phyloP scores from a whole-genome alignment of 2,888 invertebrate genomes.

The Nycteola revayana region DNA sequence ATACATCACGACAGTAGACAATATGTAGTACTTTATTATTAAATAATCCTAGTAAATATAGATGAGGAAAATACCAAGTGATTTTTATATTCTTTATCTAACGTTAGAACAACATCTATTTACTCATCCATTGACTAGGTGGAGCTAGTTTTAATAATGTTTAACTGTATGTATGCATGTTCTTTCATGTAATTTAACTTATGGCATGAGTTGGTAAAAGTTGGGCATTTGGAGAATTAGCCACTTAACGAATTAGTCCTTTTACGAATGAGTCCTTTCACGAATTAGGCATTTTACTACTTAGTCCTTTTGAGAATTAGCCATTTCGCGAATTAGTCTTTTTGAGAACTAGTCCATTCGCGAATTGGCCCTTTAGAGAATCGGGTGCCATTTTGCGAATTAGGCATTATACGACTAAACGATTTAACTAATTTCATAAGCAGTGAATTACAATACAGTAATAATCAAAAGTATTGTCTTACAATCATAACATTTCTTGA shows the following conservation, averaged over 20 bases:
- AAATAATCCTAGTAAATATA: background rate
- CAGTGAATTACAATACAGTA: too few relatives aligned
- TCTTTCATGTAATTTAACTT: too few relatives aligned
- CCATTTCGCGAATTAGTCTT: constrained; percentile 1
- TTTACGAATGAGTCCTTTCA: constrained; percentile 1
- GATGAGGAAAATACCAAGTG: constrained; percentile 1
- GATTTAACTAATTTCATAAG: too few relatives aligned
- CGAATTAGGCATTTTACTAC: constrained; percentile 1
- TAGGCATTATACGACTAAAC: constrained; percentile 1
- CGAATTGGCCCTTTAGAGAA: background rate
- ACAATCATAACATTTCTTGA: too few relatives aligned
- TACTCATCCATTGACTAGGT: background rate
- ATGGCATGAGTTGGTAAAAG: too few relatives aligned
- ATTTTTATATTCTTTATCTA: constrained; percentile 1
- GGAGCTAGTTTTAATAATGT: too few relatives aligned
- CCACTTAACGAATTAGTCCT: constrained; percentile 1
- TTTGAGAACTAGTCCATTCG: constrained; percentile 1
- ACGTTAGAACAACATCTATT: background rate
- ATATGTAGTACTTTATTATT: background rate
- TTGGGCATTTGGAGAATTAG: background rate
- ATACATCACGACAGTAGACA: too few relatives aligned
- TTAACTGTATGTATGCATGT: too few relatives aligned
- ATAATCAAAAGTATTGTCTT: too few relatives aligned
- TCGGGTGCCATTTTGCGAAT: background rate
- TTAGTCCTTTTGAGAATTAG: constrained; percentile 1